phyloP scores from a whole-genome alignment of 2,888 invertebrate species.

The Limnephilus rhombicus region DNA sequence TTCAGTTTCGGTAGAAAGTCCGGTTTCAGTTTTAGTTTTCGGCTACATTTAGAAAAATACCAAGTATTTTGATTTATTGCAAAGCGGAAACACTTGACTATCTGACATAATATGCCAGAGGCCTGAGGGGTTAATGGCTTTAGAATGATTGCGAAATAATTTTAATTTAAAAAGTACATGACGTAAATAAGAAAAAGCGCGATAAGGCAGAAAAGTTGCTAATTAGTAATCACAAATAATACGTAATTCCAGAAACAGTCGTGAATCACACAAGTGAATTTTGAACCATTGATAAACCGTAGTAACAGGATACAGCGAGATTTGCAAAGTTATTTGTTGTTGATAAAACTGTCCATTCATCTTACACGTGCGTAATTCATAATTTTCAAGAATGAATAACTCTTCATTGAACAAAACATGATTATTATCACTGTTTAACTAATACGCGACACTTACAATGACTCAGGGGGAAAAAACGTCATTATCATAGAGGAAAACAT shows the following conservation, averaged over 20 bases:
- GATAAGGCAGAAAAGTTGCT: background rate
- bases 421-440: background rate
- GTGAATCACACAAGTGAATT: background rate
- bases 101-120: too few species aligned
- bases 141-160: background rate
- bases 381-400: background rate
- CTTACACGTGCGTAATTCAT: slow-evolving; percentile 8
- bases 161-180: background rate
- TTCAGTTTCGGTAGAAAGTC: too few species aligned
- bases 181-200: background rate
- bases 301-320: background rate
- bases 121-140: too few species aligned
- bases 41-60: too few species aligned
- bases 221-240: background rate
- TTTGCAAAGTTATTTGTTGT: background rate
- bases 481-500: background rate
- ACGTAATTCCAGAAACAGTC: background rate
- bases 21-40: too few species aligned
- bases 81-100: too few species aligned
- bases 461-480: background rate
- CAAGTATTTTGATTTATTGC: too few species aligned
- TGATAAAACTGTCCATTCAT: slow-evolving; percentile 5
- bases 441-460: background rate
- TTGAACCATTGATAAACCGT: background rate
- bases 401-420: background rate